phyloP scores from a whole-genome alignment of 2,797 vertebrate species.

The Vespertilio murinus region DNA sequence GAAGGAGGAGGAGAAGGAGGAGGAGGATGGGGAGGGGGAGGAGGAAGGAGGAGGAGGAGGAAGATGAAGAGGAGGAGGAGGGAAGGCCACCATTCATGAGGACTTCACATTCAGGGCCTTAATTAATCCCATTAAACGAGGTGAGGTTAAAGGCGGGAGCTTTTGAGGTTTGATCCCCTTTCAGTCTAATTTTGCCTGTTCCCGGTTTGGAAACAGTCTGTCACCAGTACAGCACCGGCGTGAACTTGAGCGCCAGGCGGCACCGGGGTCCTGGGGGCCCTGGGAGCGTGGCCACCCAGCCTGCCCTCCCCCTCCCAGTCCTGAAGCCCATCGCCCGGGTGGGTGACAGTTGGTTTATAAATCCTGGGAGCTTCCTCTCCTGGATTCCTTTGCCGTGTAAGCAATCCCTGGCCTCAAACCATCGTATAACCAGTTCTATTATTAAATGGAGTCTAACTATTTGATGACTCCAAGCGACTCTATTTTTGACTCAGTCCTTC shows the following conservation, averaged over 20 bases:
- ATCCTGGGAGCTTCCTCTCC: rapidly evolving
- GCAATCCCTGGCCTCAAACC: neutral
- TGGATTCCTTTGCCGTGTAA: neutral
- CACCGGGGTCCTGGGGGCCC: rapidly evolving
- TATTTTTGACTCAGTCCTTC: neutral
- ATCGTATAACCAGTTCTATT: neutral
- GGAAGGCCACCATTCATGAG: neutral
- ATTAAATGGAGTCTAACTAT: neutral
- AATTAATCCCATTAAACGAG: neutral
- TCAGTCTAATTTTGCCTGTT: neutral
- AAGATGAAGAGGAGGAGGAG: too few relatives aligned
- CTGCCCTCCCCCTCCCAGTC: neutral
- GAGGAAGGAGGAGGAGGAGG: too few relatives aligned
- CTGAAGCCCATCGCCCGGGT: rapidly evolving
- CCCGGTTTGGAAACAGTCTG: rapidly evolving
- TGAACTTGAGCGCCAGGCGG: rapidly evolving
- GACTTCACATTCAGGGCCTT: neutral
- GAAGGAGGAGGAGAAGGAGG: too few relatives aligned
- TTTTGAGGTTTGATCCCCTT: neutral
- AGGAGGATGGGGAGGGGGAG: too few relatives aligned
- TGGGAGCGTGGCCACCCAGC: neutral
- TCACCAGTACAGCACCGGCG: neutral
- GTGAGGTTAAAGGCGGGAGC: neutral
- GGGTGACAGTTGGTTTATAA: neutral
- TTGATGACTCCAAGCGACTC: neutral